Evolutionary conservation across 1,140 invertebrate species (phyloP).

Genomic region (Laupala kohalensis): DNA sequence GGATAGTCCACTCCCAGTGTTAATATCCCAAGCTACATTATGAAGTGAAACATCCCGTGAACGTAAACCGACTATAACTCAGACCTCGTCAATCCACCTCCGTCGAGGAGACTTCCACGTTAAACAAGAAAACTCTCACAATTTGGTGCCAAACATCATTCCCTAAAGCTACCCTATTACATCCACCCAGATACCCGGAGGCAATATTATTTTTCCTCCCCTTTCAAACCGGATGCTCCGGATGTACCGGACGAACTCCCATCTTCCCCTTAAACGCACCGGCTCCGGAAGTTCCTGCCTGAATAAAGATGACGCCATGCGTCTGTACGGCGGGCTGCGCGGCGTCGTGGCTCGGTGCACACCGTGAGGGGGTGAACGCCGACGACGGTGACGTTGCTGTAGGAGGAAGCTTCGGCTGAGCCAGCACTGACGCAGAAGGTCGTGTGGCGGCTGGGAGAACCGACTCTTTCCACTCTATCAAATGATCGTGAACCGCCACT

Average conservation of each 20-base stretch:
- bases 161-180: neutral
- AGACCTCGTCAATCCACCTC: too few species aligned
- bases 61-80: too few species aligned
- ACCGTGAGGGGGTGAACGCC: too few species aligned
- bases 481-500: neutral
- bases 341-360: neutral
- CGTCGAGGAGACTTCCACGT: too few species aligned
- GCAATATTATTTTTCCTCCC: neutral
- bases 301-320: neutral
- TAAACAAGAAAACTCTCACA: too few species aligned
- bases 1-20: too few species aligned
- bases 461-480: neutral
- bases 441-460: neutral
- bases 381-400: too few species aligned
- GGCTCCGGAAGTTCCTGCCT: neutral
- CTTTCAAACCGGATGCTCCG: neutral
- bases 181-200: neutral
- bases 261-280: neutral
- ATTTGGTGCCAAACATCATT: neutral
- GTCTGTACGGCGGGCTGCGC: too few species aligned
- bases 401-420: too few species aligned
- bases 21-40: too few species aligned
- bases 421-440: too few species aligned
- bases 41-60: too few species aligned
- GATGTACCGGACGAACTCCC: neutral